A percentile compares a stretch with the other conserved stretches of the same genome.
phyloP scores from a whole-genome alignment of 2,797 vertebrate species.

The Thamnophis elegans region DNA sequence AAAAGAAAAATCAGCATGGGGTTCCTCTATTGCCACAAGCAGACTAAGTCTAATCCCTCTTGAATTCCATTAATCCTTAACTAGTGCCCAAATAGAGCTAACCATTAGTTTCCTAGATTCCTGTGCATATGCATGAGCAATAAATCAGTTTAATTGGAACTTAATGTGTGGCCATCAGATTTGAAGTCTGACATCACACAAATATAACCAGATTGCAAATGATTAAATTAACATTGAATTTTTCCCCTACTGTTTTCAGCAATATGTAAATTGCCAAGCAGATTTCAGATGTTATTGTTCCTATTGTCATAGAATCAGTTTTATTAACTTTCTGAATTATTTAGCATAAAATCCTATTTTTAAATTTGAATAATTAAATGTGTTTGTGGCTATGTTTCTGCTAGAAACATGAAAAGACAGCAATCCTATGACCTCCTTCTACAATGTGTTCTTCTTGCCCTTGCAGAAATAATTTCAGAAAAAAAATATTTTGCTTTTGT shows the following conservation, averaged over 20 bases:
- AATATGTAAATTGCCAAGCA: not conserved
- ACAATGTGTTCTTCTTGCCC: not conserved
- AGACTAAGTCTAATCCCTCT: not conserved
- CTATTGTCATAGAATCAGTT: not conserved
- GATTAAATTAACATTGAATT: not conserved
- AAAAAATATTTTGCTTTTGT: not conserved
- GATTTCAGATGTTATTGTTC: not conserved
- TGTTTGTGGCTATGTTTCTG: constrained; percentile 11
- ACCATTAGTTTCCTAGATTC: not conserved
- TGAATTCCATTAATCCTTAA: not conserved
- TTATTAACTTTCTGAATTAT: constrained; percentile 44
- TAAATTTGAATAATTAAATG: constrained; percentile 31
- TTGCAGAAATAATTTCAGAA: not conserved
- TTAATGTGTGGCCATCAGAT: not conserved
- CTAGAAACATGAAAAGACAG: not conserved
- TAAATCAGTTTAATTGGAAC: not conserved
- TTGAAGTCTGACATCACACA: not conserved
- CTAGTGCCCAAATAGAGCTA: not conserved
- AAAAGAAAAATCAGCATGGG: not conserved
- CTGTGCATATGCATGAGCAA: not conserved
- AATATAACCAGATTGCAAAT: not conserved
- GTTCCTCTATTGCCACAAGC: not conserved
- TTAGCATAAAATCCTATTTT: constrained; percentile 18
- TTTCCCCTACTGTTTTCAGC: not conserved
- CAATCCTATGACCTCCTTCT: not conserved